Base-by-base conservation (phyloP, 2,797 vertebrate genomes). In the Peromyscus attwateri region DNA sequence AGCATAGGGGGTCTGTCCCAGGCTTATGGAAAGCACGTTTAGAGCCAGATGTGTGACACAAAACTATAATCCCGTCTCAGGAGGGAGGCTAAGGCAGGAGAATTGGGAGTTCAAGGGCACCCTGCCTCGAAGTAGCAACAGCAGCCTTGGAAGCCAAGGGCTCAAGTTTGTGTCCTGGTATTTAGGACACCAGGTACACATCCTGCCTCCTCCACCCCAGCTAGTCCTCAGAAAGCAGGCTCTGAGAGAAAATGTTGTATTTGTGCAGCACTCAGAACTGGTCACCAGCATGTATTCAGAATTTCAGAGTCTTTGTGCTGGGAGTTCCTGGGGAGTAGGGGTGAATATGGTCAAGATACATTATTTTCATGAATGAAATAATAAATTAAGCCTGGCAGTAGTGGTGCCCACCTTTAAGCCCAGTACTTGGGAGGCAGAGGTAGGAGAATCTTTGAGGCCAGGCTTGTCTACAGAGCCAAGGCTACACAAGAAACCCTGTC, bases 261-360 rank as follows among this genome's bases (percentile, higher is more conserved):
- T 0, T 46, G 66, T 71, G 12, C 57, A 73, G 55, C 43, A 43
- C 71, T 27, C 40, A 75, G 43, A 68, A 37, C 70, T 68, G 52
- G 64, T 89, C 82, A 37, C 79, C 75, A 68, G 55, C 25, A 40
- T 73, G 4, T 40, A 10, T 34, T 73, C 14, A 83, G 46, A 52
- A 60, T 87, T 82, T 83, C 91, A 88, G 73, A 55, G 70, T 91
- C 29, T 77, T 76, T 76, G n/a, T 73, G 70, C 64, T 66, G 29
- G 64, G 64, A 27, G 31, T 68, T 68, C 64, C n/a, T 73, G 37
- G 9, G 37, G 71, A 40, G 21, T 73, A 10, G 71, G 71, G 21
- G 37, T 73, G 37, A 13, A 40, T 73, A 40, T 73, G 71, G 40
- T 73, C 71, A 73, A 40, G 37, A 12, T 73, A 73, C 37, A 40